Evolutionary conservation across 2,888 invertebrate species (phyloP).

Genomic region (Willowsia nigromaculata): DNA sequence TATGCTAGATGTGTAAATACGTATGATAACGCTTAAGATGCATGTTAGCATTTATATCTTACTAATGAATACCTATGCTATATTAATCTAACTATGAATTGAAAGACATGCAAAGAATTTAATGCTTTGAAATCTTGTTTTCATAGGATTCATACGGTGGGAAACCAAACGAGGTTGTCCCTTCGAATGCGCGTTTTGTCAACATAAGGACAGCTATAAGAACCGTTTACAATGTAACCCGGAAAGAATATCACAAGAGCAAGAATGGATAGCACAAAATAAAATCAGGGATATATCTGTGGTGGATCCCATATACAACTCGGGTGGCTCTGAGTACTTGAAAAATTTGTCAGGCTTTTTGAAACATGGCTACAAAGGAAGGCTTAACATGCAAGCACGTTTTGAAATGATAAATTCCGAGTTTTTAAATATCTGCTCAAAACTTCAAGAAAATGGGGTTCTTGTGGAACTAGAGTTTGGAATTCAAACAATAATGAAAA

Average conservation of each 20-base stretch:
- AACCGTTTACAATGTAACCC: conserved; percentile 3
- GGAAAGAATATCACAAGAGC: neutral
- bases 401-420: conserved; percentile 42
- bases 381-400: conserved; percentile 45
- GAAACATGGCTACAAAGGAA: conserved; percentile 22
- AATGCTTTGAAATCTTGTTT: neutral
- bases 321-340: conserved; percentile 31
- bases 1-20: too few relatives aligned
- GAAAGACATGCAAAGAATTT: too few relatives aligned
- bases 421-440: conserved; percentile 3
- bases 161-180: conserved; percentile 58
- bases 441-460: conserved; percentile 5
- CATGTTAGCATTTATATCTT: too few relatives aligned
- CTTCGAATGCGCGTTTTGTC: conserved; percentile 50
- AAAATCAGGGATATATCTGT: conserved; percentile 13
- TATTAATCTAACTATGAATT: neutral
- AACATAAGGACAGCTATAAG: conserved; percentile 49
- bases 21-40: too few relatives aligned
- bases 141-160: conserved; percentile 33
- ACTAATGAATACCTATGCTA: neutral
- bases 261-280: conserved; percentile 24
- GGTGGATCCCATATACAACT: conserved; percentile 52
- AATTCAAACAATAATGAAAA: conserved; percentile 34
- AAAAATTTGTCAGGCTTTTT: conserved; percentile 1
- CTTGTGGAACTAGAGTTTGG: conserved; percentile 47